phyloP scores from a whole-genome alignment of 2,113 vertebrate species.

The Eulemur macaco region DNA sequence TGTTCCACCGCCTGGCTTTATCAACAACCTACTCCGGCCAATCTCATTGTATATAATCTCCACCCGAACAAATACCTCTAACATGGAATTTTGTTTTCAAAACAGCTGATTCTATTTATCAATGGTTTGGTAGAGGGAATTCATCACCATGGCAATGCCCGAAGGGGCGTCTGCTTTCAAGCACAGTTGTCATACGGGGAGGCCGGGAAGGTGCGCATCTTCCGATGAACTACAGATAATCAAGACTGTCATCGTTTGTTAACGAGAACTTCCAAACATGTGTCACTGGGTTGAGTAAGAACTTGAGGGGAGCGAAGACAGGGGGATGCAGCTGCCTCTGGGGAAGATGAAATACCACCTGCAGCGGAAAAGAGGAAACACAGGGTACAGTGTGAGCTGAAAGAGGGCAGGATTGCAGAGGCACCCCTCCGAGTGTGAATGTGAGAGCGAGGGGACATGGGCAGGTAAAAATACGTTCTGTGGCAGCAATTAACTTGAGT shows the following conservation, averaged over 20 bases:
- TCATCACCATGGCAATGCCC: neutral
- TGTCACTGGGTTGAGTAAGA: neutral
- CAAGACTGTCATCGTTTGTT: neutral
- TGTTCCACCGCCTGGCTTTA: neutral
- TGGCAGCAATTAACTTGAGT: neutral
- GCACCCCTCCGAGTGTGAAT: rapidly evolving
- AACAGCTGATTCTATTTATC: neutral
- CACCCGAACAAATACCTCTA: neutral
- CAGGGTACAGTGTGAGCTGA: rapidly evolving
- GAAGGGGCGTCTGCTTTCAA: neutral
- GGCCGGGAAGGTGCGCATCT: neutral
- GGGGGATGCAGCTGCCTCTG: neutral
- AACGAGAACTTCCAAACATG: neutral
- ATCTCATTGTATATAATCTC: neutral
- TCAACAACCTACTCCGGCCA: too few species aligned
- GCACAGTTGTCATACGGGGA: neutral
- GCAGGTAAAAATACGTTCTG: neutral
- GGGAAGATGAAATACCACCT: neutral
- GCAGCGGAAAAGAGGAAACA: neutral
- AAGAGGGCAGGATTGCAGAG: neutral
- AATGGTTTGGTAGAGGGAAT: neutral
- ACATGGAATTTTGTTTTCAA: neutral
- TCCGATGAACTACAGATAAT: neutral
- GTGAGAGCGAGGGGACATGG: neutral
- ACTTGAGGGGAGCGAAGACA: neutral